Conservation (phyloP, 2,888 invertebrate genomes). For the Oscheius onirici region DNA sequence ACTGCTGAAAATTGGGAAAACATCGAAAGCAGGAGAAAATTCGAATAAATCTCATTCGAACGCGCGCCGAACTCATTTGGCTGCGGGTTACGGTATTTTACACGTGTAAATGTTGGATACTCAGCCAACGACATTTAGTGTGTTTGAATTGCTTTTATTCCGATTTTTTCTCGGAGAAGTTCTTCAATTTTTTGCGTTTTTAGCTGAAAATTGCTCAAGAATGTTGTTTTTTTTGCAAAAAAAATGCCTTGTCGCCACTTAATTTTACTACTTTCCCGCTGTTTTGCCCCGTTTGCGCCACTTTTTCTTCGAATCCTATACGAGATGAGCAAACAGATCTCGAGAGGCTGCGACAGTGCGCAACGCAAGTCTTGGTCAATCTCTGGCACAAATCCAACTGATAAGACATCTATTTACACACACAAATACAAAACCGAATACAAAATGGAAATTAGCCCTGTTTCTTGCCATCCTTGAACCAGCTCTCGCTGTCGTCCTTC, state of each 20-base stretch:
- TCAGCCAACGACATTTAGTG: too few species aligned
- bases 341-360: slow-evolving; percentile 18
- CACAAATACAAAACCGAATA: not conserved
- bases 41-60: too few species aligned
- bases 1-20: too few species aligned
- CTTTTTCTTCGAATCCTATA: slow-evolving; percentile 29
- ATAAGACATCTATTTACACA: slow-evolving; percentile 5
- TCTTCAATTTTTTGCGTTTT: too few species aligned
- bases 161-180: too few species aligned
- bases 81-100: too few species aligned
- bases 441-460: not conserved
- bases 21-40: too few species aligned
- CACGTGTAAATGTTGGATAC: too few species aligned
- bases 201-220: too few species aligned
- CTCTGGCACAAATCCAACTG: slow-evolving; percentile 16
- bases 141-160: too few species aligned
- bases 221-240: too few species aligned
- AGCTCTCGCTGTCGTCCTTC: slow-evolving; percentile 63
- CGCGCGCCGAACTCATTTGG: too few species aligned
- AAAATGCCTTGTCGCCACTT: not conserved
- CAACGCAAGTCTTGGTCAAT: not conserved
- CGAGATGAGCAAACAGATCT: slow-evolving; percentile 22
- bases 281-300: slow-evolving; percentile 26
- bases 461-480: slow-evolving; percentile 40
- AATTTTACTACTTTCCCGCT: not conserved